These are phyloP conservation scores for Astreopora myriophthalma DNA, from an alignment of 64 coral and sea anemone genomes.

Conservation along the genomic window DNA sequence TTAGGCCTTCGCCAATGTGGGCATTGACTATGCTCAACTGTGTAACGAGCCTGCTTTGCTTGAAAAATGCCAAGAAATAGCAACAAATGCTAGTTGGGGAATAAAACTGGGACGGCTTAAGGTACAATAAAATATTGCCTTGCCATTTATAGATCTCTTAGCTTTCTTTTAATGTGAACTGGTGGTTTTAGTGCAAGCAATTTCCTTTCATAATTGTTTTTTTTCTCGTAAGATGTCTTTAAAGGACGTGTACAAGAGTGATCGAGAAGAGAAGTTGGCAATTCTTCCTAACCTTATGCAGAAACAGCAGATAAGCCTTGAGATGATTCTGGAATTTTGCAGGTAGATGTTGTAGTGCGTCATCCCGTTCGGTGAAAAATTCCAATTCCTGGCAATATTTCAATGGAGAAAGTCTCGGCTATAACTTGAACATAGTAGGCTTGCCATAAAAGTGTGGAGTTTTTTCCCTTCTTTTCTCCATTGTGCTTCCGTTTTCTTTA, in stretches of 20 bases:
- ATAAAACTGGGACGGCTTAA: conserved; percentile 77
- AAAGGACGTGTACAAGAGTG: conserved; percentile 77
- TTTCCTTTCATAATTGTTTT: not conserved
- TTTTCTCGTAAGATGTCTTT: conserved; percentile 47
- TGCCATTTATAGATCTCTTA: not conserved
- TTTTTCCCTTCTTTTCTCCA: too few relatives aligned
- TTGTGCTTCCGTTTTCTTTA: too few relatives aligned
- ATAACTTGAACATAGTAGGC: too few relatives aligned
- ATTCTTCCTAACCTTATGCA: conserved; percentile 86
- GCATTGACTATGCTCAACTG: conserved; percentile 69
- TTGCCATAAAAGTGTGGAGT: too few relatives aligned
- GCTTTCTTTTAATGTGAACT: not conserved
- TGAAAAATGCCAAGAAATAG: conserved; percentile 64
- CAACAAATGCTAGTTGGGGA: conserved; percentile 77
- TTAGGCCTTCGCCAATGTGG: conserved; percentile 80
- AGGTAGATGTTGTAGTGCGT: conserved; percentile 46
- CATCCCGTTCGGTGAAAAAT: not conserved
- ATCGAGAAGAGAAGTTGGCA: conserved; percentile 71
- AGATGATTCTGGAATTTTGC: conserved; percentile 81
- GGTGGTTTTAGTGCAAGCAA: not conserved
- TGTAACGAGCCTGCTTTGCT: conserved; percentile 66
- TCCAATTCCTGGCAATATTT: not conserved
- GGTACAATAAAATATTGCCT: conserved; percentile 41
- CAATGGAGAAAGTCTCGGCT: too few relatives aligned
- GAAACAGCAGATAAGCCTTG: conserved; percentile 67